phyloP scores from a whole-genome alignment of 2,888 invertebrate genomes.

The Drosophila prostipennis region DNA sequence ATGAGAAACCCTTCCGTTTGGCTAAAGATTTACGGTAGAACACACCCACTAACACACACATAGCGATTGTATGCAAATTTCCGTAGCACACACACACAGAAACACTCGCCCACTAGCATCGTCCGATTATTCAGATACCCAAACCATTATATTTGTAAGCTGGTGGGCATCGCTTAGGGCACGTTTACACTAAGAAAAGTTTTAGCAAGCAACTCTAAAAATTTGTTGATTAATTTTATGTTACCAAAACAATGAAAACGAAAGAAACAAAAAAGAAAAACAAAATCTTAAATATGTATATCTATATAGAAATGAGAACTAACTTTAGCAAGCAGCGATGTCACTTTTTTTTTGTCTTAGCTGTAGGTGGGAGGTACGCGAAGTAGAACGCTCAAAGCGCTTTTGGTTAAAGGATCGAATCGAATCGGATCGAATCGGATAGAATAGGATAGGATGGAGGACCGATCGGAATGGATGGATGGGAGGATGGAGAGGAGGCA shows the following conservation, averaged over 20 bases:
- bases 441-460: constrained; percentile 1
- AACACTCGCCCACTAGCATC: constrained; percentile 7
- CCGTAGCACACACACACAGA: constrained; percentile 46
- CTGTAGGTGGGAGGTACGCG: constrained; percentile 49
- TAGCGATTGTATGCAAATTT: constrained; percentile 45
- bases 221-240: constrained; percentile 78
- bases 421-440: constrained; percentile 41
- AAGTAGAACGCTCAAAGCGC: constrained; percentile 74
- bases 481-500: constrained; percentile 20
- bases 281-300: constrained; percentile 13
- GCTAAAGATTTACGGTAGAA: constrained; percentile 22
- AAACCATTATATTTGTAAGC: neutral
- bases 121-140: constrained; percentile 1
- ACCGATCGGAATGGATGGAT: constrained; percentile 6
- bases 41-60: constrained; percentile 12
- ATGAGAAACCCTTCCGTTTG: constrained; percentile 3
- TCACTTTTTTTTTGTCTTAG: constrained; percentile 65
- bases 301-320: constrained; percentile 33
- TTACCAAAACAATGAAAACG: constrained; percentile 49
- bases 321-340: constrained; percentile 40
- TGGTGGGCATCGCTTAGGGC: constrained; percentile 24
- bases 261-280: constrained; percentile 22
- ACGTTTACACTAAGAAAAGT: constrained; percentile 33
- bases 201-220: constrained; percentile 61
- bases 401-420: constrained; percentile 57